Evolutionary conservation across 2,113 vertebrate genomes (phyloP).

Genomic region (Sakesphorus luctuosus): DNA sequence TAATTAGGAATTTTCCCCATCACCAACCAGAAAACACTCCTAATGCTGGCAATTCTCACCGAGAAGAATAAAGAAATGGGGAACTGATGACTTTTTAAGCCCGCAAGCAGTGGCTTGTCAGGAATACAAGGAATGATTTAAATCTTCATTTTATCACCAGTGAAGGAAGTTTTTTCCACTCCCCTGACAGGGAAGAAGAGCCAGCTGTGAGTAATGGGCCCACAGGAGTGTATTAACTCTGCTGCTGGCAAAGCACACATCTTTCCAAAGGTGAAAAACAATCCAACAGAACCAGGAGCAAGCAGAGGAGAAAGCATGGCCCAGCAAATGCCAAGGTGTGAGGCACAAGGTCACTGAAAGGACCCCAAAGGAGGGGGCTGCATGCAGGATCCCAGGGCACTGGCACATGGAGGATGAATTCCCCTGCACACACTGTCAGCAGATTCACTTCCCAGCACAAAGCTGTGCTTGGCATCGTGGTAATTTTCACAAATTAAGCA

Average conservation of each 20-base stretch:
- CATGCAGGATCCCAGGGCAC: neutral
- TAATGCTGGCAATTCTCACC: neutral
- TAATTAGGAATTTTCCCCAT: neutral
- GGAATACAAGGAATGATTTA: neutral
- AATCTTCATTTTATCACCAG: neutral
- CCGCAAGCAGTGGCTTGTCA: neutral
- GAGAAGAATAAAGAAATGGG: neutral
- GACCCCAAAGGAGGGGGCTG: neutral
- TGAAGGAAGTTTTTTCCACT: neutral
- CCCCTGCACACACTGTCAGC: neutral
- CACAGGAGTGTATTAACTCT: neutral
- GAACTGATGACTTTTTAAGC: neutral
- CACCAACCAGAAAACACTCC: neutral
- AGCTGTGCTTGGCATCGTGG: accelerated
- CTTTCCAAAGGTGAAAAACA: neutral
- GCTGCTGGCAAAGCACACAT: neutral
- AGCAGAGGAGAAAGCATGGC: neutral
- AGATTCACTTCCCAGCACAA: neutral
- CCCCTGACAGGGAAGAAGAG: neutral
- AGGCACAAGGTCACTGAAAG: neutral
- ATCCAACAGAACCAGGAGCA: neutral
- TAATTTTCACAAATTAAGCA: neutral
- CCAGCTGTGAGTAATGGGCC: neutral
- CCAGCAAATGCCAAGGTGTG: neutral
- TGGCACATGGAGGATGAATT: neutral